Evolutionary conservation across 2,888 invertebrate genomes (phyloP).

Genomic region (Chalcosyrphus nemorum): DNA sequence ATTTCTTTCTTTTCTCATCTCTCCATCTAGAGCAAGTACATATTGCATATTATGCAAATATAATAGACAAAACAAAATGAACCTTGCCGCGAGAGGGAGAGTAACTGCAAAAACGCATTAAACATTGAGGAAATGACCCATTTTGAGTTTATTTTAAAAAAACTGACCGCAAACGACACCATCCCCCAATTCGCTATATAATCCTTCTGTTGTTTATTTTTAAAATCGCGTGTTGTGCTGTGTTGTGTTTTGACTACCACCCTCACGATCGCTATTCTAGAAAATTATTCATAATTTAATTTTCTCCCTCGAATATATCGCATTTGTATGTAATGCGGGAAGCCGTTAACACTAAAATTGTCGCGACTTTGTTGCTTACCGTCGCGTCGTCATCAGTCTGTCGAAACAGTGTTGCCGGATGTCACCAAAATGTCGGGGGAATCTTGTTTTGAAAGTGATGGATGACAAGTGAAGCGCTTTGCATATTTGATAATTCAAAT

Average conservation of each 20-base stretch:
- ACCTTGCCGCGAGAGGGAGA: background rate
- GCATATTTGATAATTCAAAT: background rate
- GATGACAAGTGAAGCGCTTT: background rate
- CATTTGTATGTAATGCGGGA: too few species aligned
- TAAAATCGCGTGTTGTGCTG: too few species aligned
- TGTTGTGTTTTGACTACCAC: background rate
- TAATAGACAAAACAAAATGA: too few species aligned
- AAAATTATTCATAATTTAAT: background rate
- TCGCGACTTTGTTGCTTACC: background rate
- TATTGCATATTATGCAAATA: background rate
- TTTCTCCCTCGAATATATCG: background rate
- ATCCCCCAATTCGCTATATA: background rate
- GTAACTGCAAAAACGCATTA: background rate
- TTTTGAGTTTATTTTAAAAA: background rate
- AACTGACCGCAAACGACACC: background rate
- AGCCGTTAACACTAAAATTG: background rate
- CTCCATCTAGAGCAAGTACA: background rate
- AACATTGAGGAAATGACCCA: background rate
- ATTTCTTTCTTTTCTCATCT: background rate
- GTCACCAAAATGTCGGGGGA: background rate
- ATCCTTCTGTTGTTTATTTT: background rate
- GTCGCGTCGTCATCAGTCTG: background rate
- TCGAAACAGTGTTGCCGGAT: conserved; percentile 5
- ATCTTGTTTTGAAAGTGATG: background rate
- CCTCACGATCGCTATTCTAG: background rate